phyloP scores from a whole-genome alignment of 2,888 invertebrate genomes.

The Trichogramma evanescens region DNA sequence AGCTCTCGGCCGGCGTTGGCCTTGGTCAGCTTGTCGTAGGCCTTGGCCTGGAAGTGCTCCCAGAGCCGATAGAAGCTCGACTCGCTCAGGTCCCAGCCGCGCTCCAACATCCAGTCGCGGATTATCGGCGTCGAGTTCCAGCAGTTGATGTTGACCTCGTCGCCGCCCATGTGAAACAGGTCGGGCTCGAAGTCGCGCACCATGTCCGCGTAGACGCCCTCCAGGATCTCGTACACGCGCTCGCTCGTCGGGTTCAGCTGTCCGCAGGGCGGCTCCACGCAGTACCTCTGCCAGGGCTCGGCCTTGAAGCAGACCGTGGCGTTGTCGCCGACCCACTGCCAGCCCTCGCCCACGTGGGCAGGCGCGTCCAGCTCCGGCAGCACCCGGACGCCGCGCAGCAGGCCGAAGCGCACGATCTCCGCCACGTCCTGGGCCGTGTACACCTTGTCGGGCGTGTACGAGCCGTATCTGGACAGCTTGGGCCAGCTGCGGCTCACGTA shows the following conservation, averaged over 20 bases:
- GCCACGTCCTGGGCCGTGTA: conserved; percentile 46
- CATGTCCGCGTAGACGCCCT: conserved; percentile 72
- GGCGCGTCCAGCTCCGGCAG: conserved; percentile 90
- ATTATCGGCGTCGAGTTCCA: conserved; percentile 70
- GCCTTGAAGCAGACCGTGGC: conserved; percentile 48
- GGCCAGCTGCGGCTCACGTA: conserved; percentile 70
- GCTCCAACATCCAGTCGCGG: conserved; percentile 60
- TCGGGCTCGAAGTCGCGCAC: conserved; percentile 63
- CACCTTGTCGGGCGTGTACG: conserved; percentile 68
- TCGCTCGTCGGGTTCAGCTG: conserved; percentile 71
- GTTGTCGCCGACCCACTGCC: conserved; percentile 55
- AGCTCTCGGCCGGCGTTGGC: conserved; percentile 51
- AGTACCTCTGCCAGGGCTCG: conserved; percentile 66
- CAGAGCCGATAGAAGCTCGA: conserved; percentile 39
- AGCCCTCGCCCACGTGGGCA: conserved; percentile 81
- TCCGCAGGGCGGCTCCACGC: conserved; percentile 81
- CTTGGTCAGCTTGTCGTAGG: conserved; percentile 54
- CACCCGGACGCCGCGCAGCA: conserved; percentile 73
- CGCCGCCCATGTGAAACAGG: conserved; percentile 84
- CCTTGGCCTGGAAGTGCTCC: conserved; percentile 61
- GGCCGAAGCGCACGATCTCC: conserved; percentile 61
- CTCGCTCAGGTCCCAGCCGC: conserved; percentile 57
- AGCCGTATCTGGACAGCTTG: conserved; percentile 66
- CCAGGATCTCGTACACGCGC: conserved; percentile 61
- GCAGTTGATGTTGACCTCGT: conserved; percentile 65